Evolutionary conservation across 2,113 vertebrate species (phyloP).

Genomic region (Rhinichthys klamathensis): DNA sequence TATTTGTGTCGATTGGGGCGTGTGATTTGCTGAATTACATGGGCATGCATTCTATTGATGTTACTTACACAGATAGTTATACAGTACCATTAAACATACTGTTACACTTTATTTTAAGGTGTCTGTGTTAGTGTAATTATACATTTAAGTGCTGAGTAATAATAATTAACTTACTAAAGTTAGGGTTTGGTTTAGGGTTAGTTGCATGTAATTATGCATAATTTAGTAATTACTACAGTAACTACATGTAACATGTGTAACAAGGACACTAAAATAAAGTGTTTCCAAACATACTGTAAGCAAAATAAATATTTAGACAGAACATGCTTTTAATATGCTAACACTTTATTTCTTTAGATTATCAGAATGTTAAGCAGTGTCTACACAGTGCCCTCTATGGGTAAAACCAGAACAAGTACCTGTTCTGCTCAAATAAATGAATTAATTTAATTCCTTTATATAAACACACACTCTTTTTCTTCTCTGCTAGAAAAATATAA

Average conservation of each 20-base stretch:
- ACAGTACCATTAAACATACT: neutral
- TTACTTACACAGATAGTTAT: neutral
- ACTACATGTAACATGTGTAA: too few relatives aligned
- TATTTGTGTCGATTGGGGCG: neutral
- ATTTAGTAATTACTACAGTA: too few relatives aligned
- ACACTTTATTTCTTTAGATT: conserved; percentile 4
- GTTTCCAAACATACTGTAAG: too few relatives aligned
- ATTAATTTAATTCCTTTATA: neutral
- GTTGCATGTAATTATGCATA: too few relatives aligned
- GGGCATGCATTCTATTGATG: neutral
- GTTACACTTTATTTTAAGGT: too few relatives aligned
- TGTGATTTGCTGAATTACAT: neutral
- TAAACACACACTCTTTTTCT: neutral
- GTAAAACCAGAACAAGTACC: neutral
- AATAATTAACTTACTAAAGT: too few relatives aligned
- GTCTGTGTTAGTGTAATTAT: too few relatives aligned
- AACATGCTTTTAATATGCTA: neutral
- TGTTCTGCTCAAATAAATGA: neutral
- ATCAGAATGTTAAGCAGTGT: neutral
- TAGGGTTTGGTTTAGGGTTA: too few relatives aligned
- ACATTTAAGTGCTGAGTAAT: too few relatives aligned
- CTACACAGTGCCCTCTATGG: conserved; percentile 57
- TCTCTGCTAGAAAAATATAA: neutral
- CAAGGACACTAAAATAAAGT: too few relatives aligned
- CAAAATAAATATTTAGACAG: neutral